Conservation (phyloP, 64 coral and sea anemone genomes). For the Anthopleura sola region DNA sequence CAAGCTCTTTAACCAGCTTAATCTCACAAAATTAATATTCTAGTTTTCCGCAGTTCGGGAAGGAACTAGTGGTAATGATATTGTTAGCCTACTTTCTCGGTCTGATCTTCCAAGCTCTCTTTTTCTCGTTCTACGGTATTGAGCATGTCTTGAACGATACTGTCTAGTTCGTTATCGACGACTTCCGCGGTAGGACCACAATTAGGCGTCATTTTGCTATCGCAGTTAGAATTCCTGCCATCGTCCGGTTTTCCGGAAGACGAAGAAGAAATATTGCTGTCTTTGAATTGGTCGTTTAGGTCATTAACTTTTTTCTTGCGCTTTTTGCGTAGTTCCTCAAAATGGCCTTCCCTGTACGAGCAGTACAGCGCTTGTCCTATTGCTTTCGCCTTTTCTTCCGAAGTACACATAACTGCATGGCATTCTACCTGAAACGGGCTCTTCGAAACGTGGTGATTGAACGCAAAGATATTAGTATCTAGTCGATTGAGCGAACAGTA, state of each 20-base stretch:
- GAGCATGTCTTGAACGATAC: slow-evolving; percentile 76
- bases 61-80: background rate
- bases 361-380: slow-evolving; percentile 70
- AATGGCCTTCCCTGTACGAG: slow-evolving; percentile 78
- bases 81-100: background rate
- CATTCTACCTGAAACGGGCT: slow-evolving; percentile 65
- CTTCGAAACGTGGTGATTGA: slow-evolving; percentile 81
- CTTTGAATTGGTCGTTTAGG: background rate
- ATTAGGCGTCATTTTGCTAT: background rate
- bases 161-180: slow-evolving; percentile 66
- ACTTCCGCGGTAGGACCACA: slow-evolving; percentile 13
- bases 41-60: background rate
- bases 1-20: background rate
- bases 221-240: background rate
- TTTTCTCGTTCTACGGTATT: slow-evolving; percentile 69
- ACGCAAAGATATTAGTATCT: slow-evolving; percentile 71
- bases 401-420: slow-evolving; percentile 71
- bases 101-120: slow-evolving; percentile 41
- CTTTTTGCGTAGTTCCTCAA: slow-evolving; percentile 69
- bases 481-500: slow-evolving; percentile 71
- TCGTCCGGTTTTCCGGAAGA: background rate
- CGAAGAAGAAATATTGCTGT: background rate
- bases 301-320: slow-evolving; percentile 31
- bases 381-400: slow-evolving; percentile 69
- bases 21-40: background rate